These are phyloP conservation scores for Chaetura pelagica DNA, from an alignment of 2,113 vertebrate genomes.

Conservation along the genomic window DNA sequence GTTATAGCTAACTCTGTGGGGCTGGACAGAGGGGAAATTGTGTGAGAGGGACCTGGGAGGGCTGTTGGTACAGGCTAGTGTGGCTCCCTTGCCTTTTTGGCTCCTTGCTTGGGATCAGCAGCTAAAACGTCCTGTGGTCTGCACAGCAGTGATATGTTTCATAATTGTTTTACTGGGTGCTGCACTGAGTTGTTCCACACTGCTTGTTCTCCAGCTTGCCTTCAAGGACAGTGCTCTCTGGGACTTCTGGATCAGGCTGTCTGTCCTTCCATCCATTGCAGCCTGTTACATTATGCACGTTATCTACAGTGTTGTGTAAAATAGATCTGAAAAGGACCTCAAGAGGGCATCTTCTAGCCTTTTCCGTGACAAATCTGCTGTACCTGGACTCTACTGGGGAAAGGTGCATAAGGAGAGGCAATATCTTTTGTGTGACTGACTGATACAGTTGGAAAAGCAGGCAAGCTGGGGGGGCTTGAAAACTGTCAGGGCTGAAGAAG, in stretches of 20 bases:
- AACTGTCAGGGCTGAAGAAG: background rate
- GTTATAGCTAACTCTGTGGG: background rate
- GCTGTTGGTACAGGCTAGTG: background rate
- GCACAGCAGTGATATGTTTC: background rate
- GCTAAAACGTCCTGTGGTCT: background rate
- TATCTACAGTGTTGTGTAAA: background rate
- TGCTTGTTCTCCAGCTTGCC: background rate
- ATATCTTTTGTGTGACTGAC: background rate
- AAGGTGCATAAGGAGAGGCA: background rate
- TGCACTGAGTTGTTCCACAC: background rate
- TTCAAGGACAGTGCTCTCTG: background rate
- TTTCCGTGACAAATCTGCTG: background rate
- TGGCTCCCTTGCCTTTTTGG: background rate
- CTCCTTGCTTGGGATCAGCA: background rate
- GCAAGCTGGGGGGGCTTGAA: background rate
- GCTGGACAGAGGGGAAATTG: too few species aligned
- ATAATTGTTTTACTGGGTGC: background rate
- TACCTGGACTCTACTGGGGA: background rate
- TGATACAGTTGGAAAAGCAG: background rate
- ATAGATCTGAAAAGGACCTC: conserved; percentile 60
- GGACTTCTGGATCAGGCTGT: background rate
- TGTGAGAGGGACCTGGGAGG: background rate
- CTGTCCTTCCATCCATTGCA: background rate
- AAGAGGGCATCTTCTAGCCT: conserved; percentile 68
- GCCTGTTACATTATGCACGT: fast-evolving